A percentile compares a stretch with the other conserved stretches of the same genome.
Evolutionary conservation across 2,797 vertebrate species (phyloP).

Genomic region (Pachyuromys duprasi): DNA sequence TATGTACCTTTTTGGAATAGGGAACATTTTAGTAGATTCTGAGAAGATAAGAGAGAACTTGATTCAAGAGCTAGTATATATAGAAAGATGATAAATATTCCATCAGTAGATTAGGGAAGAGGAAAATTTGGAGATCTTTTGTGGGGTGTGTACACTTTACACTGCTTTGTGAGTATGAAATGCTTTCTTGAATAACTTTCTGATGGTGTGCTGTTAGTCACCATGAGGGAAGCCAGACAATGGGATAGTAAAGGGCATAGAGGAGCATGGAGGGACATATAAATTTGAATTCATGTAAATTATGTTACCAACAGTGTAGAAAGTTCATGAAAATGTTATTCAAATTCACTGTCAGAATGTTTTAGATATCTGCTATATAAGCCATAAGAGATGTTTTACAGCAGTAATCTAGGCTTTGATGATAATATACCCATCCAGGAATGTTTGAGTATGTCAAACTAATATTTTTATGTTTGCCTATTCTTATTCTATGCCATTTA

Average conservation of each 20-base stretch:
- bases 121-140: background rate
- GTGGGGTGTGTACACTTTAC: background rate
- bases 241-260: background rate
- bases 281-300: background rate
- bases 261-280: background rate
- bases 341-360: background rate
- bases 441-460: background rate
- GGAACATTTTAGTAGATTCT: background rate
- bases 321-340: background rate
- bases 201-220: background rate
- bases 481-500: constrained; percentile 33
- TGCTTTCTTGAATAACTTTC: background rate
- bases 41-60: background rate
- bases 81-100: background rate
- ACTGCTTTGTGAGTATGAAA: background rate
- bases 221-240: background rate
- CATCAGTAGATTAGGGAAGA: constrained; percentile 34
- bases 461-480: background rate
- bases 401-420: background rate
- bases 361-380: background rate
- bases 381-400: constrained; percentile 44
- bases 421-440: background rate
- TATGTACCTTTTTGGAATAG: background rate
- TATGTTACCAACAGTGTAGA: background rate
- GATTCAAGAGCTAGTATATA: background rate